Evolutionary conservation across 2,797 vertebrate species (phyloP).

Genomic region (Pseudochromis fuscus): DNA sequence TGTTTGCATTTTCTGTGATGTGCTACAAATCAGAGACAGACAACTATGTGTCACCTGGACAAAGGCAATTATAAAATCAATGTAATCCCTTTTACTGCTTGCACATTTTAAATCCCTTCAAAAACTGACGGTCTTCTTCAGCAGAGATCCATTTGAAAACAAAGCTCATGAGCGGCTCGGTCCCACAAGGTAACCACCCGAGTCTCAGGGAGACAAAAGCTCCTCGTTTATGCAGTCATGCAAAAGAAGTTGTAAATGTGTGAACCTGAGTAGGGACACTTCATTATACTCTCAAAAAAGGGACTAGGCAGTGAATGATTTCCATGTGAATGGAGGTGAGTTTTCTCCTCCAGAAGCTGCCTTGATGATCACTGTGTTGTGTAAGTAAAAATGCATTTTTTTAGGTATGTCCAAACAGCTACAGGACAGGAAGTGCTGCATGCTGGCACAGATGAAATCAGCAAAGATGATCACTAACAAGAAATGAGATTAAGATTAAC

Average conservation of each 20-base stretch:
- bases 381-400: neutral
- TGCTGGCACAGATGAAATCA: slow-evolving; percentile 30
- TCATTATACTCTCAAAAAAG: slow-evolving; percentile 43
- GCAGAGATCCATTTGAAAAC: neutral
- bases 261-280: slow-evolving; percentile 16
- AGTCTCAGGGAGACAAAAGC: slow-evolving; percentile 13
- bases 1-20: neutral
- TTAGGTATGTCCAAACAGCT: neutral
- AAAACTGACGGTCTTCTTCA: neutral
- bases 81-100: neutral
- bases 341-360: slow-evolving; percentile 2
- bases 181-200: neutral
- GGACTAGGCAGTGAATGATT: slow-evolving; percentile 7
- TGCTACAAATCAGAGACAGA: neutral
- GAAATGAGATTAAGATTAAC: slow-evolving; percentile 51
- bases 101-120: neutral
- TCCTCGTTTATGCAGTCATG: slow-evolving; percentile 48
- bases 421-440: neutral
- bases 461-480: slow-evolving; percentile 39
- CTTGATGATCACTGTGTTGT: neutral
- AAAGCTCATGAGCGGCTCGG: neutral
- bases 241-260: slow-evolving; percentile 54
- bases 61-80: neutral
- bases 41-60: neutral
- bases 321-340: slow-evolving; percentile 44